Conservation (phyloP, 1,140 invertebrate genomes). For the Macrobrachium rosenbergii region DNA sequence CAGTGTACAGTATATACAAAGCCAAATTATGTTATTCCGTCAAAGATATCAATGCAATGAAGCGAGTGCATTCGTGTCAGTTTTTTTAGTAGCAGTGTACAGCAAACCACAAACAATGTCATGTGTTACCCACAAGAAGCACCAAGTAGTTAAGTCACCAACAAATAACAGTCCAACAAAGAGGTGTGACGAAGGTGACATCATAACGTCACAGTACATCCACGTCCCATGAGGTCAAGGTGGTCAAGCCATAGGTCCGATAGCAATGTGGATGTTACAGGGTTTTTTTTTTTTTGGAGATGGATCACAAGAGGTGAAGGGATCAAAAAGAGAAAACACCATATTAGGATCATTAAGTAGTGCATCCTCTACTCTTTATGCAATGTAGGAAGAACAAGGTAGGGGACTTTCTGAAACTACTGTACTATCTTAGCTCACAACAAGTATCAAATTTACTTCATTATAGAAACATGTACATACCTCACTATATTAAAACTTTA, state of each 20-base stretch:
- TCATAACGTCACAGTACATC: conserved; percentile 15
- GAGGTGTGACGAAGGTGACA: conserved; percentile 9
- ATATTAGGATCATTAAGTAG: conserved; percentile 1
- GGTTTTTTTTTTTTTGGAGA: background rate
- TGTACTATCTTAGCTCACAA: too few species aligned
- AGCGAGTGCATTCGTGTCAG: background rate
- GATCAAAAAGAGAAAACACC: background rate
- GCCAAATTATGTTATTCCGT: background rate
- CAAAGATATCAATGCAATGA: background rate
- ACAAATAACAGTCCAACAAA: background rate
- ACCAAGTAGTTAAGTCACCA: conserved; percentile 8
- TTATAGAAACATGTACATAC: too few species aligned
- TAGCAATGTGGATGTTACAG: background rate
- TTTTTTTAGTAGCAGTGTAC: background rate
- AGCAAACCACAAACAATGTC: conserved; percentile 10
- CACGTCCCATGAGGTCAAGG: conserved; percentile 28
- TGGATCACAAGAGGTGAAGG: background rate
- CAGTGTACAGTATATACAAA: background rate
- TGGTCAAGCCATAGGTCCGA: conserved; percentile 8
- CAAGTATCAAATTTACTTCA: too few species aligned
- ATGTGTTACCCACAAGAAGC: conserved; percentile 37
- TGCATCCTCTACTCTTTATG: too few species aligned
- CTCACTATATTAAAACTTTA: too few species aligned
- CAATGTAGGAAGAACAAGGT: too few species aligned
- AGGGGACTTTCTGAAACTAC: too few species aligned